phyloP scores from a whole-genome alignment of 2,888 invertebrate genomes.

The Eupithecia subumbrata region DNA sequence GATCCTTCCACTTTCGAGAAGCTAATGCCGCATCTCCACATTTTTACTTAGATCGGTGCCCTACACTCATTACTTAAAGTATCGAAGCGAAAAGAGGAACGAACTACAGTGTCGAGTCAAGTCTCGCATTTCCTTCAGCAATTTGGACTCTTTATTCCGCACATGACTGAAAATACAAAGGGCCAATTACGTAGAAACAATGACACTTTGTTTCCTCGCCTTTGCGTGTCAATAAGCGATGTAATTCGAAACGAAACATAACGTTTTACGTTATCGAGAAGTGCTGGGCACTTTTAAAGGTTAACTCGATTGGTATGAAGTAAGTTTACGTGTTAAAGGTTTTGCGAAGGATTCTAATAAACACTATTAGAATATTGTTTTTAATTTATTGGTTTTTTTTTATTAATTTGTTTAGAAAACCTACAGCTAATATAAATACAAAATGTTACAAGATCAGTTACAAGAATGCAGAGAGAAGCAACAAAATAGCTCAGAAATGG shows the following conservation, averaged over 20 bases:
- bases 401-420: no score
- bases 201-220: background rate
- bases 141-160: conserved; percentile 1
- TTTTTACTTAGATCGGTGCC: no score
- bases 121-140: background rate
- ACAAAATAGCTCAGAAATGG: no score
- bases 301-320: background rate
- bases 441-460: no score
- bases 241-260: background rate
- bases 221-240: conserved; percentile 7
- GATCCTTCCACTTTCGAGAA: no score
- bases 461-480: no score
- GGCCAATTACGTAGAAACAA: conserved; percentile 12
- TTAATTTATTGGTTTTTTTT: no score
- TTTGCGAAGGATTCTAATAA: no score
- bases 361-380: no score
- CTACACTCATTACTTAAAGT: background rate
- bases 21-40: no score
- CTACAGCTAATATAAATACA: no score
- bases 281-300: background rate
- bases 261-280: background rate
- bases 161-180: conserved; percentile 2
- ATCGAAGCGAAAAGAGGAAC: background rate
- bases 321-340: background rate
- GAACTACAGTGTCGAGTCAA: background rate